phyloP scores from a whole-genome alignment of 2,797 vertebrate species.

The Telmatherina bonti region DNA sequence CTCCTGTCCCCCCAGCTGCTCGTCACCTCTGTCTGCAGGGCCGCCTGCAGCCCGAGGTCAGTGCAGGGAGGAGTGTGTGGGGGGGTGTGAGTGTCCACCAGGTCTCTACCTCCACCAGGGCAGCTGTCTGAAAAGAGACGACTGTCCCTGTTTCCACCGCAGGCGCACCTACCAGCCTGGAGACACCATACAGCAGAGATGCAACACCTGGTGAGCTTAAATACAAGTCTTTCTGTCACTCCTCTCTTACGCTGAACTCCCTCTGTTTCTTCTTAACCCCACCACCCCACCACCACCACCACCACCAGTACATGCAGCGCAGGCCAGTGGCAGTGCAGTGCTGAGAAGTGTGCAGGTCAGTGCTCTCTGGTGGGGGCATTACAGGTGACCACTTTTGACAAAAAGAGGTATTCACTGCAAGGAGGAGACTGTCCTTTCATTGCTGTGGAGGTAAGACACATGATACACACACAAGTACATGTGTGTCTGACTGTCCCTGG shows the following conservation, averaged over 20 bases:
- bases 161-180: slow-evolving; percentile 82
- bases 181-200: slow-evolving; percentile 84
- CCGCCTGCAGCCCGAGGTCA: slow-evolving; percentile 57
- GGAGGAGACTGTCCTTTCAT: slow-evolving; percentile 83
- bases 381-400: slow-evolving; percentile 91
- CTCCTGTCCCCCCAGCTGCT: slow-evolving; percentile 87
- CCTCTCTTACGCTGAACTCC: neutral
- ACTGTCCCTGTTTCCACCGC: slow-evolving; percentile 90
- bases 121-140: slow-evolving; percentile 78
- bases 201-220: slow-evolving; percentile 89
- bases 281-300: too few relatives aligned
- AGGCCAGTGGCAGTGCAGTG: slow-evolving; percentile 88
- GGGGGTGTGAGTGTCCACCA: slow-evolving; percentile 87
- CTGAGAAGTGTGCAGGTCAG: slow-evolving; percentile 86
- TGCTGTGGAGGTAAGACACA: slow-evolving; percentile 86
- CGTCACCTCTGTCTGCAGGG: slow-evolving; percentile 55
- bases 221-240: neutral
- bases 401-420: slow-evolving; percentile 85
- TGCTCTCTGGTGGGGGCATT: slow-evolving; percentile 84
- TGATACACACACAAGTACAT: neutral
- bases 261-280: neutral
- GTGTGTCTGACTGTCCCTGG: neutral
- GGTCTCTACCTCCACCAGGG: slow-evolving; percentile 83
- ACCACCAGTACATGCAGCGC: slow-evolving; percentile 86
- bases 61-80: slow-evolving; percentile 88